Evolutionary conservation across 2,797 vertebrate species (phyloP).

Genomic region (Chaetodon trifasciatus): DNA sequence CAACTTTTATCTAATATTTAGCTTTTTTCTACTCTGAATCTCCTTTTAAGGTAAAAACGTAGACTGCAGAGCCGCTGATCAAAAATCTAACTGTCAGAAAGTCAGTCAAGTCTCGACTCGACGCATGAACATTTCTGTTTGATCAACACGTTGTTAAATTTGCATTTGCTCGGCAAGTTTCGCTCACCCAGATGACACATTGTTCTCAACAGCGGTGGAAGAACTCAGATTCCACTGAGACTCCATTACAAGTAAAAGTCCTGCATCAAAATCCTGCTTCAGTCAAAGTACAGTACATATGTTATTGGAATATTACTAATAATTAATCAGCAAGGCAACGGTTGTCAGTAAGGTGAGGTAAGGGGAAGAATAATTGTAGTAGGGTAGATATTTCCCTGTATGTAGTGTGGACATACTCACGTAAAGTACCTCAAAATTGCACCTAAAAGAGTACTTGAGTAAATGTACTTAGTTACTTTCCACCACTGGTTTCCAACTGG

Average conservation of each 20-base stretch:
- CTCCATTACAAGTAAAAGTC: no score
- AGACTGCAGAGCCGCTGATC: background rate
- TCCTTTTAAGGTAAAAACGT: background rate
- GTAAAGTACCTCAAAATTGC: background rate
- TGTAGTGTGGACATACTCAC: no score
- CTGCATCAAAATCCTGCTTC: background rate
- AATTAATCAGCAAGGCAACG: no score
- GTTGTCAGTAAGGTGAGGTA: no score
- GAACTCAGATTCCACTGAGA: no score
- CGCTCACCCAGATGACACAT: no score
- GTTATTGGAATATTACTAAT: no score
- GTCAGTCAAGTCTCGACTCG: background rate
- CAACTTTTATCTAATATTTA: background rate
- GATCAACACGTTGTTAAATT: background rate
- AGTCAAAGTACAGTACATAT: no score
- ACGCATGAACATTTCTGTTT: background rate
- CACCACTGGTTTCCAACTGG: background rate
- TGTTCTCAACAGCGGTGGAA: no score
- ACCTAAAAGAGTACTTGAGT: background rate
- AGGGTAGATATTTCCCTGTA: no score
- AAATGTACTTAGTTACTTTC: background rate
- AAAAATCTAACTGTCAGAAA: background rate
- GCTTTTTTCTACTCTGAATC: background rate
- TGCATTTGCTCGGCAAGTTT: no score
- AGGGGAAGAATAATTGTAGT: no score